Evolutionary conservation across 2,888 invertebrate species (phyloP).

Genomic region (Mesorhabditis spiculigera): DNA sequence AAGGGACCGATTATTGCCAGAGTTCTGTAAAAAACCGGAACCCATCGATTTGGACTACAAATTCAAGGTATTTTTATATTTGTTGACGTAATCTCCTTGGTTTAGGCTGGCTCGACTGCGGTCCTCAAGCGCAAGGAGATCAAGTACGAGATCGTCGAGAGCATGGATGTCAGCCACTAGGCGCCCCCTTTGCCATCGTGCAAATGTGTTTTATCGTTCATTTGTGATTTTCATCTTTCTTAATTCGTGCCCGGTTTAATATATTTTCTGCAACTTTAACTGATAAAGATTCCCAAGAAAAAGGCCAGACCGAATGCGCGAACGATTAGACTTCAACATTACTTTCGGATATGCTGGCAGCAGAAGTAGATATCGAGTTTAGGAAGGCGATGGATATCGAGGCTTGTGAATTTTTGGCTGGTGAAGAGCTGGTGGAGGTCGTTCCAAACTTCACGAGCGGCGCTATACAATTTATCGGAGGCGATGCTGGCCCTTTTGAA

Average conservation of each 20-base stretch:
- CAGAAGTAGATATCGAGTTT: not conserved
- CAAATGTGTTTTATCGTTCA: no score
- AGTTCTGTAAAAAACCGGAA: conserved; percentile 51
- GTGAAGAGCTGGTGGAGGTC: conserved; percentile 35
- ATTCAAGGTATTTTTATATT: conserved; percentile 33
- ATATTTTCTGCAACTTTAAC: conserved; percentile 1
- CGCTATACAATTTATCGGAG: conserved; percentile 41
- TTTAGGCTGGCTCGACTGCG: conserved; percentile 35
- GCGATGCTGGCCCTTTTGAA: conserved; percentile 52
- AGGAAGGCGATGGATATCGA: conserved; percentile 39
- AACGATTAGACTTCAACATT: not conserved
- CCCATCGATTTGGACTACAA: conserved; percentile 51
- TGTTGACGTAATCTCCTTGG: not conserved
- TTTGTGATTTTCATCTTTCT: not conserved
- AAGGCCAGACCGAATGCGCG: not conserved
- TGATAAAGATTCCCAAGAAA: not conserved
- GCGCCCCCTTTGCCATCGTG: no score
- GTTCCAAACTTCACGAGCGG: conserved; percentile 40
- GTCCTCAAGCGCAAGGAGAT: conserved; percentile 52
- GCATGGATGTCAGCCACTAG: conserved; percentile 48
- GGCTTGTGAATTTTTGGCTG: conserved; percentile 49
- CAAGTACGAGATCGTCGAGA: conserved; percentile 56
- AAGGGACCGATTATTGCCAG: conserved; percentile 54
- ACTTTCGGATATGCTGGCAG: not conserved
- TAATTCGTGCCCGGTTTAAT: not conserved